These are phyloP conservation scores for Ceratothoa steindachneri DNA, from an alignment of 2,888 invertebrate species.

Conservation along the genomic window DNA sequence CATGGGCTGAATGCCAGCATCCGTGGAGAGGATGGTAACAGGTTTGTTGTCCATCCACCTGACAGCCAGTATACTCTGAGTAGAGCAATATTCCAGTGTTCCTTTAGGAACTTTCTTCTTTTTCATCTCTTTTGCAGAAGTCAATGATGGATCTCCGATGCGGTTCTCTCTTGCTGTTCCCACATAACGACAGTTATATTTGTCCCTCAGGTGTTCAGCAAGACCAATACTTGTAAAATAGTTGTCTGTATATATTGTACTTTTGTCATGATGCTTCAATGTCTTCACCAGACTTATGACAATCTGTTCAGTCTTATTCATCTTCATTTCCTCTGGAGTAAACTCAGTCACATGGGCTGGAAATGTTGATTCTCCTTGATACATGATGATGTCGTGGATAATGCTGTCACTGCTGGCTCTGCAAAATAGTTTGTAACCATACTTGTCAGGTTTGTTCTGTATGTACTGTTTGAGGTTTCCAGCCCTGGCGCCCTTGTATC, in stretches of 20 bases:
- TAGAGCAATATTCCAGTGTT: constrained; percentile 5
- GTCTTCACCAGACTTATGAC: constrained; percentile 12
- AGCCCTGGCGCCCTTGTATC: constrained; percentile 17
- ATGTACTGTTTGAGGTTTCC: constrained; percentile 18
- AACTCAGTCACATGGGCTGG: neutral
- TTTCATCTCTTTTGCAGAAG: constrained; percentile 12
- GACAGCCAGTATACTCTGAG: constrained; percentile 17
- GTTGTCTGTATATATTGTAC: constrained; percentile 21
- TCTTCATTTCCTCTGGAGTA: neutral
- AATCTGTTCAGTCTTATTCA: too few relatives aligned
- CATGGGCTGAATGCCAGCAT: too few relatives aligned
- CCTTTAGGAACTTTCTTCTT: constrained; percentile 11
- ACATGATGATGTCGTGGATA: constrained; percentile 27
- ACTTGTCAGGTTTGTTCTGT: constrained; percentile 21
- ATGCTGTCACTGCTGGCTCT: too few relatives aligned
- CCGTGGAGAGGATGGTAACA: constrained; percentile 22
- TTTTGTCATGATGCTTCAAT: constrained; percentile 1
- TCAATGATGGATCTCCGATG: neutral
- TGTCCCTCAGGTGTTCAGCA: neutral
- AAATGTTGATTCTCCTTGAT: too few relatives aligned
- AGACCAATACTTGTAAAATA: constrained; percentile 16
- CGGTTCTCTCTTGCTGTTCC: constrained; percentile 11
- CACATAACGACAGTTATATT: neutral
- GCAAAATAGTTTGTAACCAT: constrained; percentile 21
- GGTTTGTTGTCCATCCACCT: constrained; percentile 21